These are phyloP conservation scores for Phymatocera aterrima DNA, from an alignment of 2,888 invertebrate genomes.

Conservation along the genomic window DNA sequence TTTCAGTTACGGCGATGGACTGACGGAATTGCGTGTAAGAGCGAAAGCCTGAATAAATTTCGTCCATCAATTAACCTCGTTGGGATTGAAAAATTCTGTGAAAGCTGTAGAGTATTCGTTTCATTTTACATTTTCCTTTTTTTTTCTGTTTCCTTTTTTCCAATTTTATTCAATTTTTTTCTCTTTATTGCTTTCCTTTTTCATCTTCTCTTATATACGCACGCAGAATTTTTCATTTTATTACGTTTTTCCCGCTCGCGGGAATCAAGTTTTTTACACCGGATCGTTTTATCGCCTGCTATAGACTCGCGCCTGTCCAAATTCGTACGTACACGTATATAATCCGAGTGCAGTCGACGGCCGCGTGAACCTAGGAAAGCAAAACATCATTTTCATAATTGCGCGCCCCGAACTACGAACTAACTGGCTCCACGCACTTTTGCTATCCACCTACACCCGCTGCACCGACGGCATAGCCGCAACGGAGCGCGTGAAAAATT, in stretches of 20 bases:
- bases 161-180: not conserved
- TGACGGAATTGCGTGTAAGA: conserved; percentile 53
- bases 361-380: conserved; percentile 7
- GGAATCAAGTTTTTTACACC: too few relatives aligned
- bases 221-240: not conserved
- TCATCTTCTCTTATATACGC: too few relatives aligned
- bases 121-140: not conserved
- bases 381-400: conserved; percentile 32
- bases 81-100: not conserved
- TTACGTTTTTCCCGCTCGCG: too few relatives aligned
- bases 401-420: not conserved
- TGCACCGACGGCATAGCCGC: too few relatives aligned
- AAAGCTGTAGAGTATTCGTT: not conserved
- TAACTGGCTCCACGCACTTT: not conserved
- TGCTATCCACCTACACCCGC: too few relatives aligned
- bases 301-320: not conserved
- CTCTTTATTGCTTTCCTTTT: not conserved
- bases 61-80: not conserved
- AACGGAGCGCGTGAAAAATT: too few relatives aligned
- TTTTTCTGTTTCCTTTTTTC: not conserved
- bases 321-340: not conserved
- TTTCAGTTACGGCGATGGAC: conserved; percentile 64
- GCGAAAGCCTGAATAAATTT: not conserved
- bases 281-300: not conserved
- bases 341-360: conserved; percentile 19